phyloP scores from a whole-genome alignment of 2,797 vertebrate species.

The Neopelma chrysocephalum region DNA sequence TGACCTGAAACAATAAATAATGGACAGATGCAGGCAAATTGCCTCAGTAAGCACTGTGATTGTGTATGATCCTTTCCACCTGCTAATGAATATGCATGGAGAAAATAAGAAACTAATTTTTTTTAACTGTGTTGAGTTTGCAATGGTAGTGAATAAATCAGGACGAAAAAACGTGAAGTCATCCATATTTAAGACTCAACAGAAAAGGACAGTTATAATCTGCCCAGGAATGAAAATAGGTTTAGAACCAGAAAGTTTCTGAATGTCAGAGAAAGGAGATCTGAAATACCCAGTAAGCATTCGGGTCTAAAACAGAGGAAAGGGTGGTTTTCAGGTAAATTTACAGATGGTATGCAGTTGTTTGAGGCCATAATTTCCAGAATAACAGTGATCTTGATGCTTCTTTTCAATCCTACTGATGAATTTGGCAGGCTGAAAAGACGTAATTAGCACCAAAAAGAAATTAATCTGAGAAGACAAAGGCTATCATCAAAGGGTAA shows the following conservation, averaged over 20 bases:
- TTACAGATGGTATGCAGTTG: not conserved
- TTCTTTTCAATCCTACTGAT: not conserved
- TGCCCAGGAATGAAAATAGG: not conserved
- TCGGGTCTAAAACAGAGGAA: not conserved
- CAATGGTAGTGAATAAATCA: slow-evolving; percentile 46
- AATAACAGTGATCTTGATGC: not conserved
- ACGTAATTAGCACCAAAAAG: not conserved
- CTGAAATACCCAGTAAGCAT: not conserved
- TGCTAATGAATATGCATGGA: slow-evolving; percentile 58
- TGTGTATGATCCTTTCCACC: slow-evolving; percentile 38
- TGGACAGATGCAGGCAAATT: slow-evolving; percentile 44
- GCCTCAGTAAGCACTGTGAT: slow-evolving; percentile 43
- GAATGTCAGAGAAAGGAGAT: slow-evolving; percentile 2
- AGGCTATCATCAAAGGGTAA: not conserved
- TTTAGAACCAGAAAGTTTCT: not conserved
- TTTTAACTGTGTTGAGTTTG: slow-evolving; percentile 51
- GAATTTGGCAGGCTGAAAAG: not conserved
- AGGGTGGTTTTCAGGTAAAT: not conserved
- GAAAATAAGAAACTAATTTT: slow-evolving; percentile 35
- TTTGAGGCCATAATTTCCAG: not conserved
- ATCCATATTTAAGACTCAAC: slow-evolving; percentile 49
- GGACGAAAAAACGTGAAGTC: slow-evolving; percentile 47
- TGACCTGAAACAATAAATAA: slow-evolving; percentile 32
- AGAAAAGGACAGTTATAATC: slow-evolving; percentile 23
- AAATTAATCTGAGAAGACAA: slow-evolving; percentile 40